phyloP scores from a whole-genome alignment of 2,888 invertebrate genomes.

The Linnaemya tessellans region DNA sequence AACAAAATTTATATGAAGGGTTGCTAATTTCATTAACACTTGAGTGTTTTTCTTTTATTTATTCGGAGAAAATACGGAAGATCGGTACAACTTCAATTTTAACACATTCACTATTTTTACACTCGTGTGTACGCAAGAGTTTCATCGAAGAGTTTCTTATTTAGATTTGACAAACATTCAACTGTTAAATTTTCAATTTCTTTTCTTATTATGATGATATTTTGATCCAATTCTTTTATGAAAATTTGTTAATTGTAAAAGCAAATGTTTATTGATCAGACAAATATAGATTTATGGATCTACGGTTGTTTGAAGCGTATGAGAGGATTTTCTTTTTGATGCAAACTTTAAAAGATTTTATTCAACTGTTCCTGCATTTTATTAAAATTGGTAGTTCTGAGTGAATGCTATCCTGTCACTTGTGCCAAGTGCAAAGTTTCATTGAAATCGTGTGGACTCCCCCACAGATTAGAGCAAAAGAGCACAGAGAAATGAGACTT shows the following conservation, averaged over 20 bases:
- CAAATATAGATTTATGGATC: not conserved
- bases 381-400: no score
- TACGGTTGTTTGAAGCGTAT: not conserved
- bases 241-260: slow-evolving; percentile 51
- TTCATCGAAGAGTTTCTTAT: not conserved
- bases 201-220: slow-evolving; percentile 28
- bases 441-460: no score
- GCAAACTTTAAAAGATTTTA: not conserved
- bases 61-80: slow-evolving; percentile 64
- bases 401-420: no score
- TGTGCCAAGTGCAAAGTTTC: no score
- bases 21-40: slow-evolving; percentile 73
- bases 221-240: slow-evolving; percentile 65
- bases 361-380: not conserved
- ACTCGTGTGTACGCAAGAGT: not conserved
- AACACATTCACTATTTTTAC: not conserved
- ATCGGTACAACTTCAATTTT: slow-evolving; percentile 10
- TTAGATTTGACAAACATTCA: slow-evolving; percentile 24
- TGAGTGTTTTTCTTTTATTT: slow-evolving; percentile 64
- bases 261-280: slow-evolving; percentile 49
- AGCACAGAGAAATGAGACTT: no score
- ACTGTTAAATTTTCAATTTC: slow-evolving; percentile 43
- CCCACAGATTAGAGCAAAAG: no score
- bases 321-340: no score
- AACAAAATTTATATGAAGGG: slow-evolving; percentile 40